Percentiles rank a stretch among this genome's conserved stretches.
phyloP scores from a whole-genome alignment of 2,888 invertebrate genomes.

The Crocallis elinguaria region DNA sequence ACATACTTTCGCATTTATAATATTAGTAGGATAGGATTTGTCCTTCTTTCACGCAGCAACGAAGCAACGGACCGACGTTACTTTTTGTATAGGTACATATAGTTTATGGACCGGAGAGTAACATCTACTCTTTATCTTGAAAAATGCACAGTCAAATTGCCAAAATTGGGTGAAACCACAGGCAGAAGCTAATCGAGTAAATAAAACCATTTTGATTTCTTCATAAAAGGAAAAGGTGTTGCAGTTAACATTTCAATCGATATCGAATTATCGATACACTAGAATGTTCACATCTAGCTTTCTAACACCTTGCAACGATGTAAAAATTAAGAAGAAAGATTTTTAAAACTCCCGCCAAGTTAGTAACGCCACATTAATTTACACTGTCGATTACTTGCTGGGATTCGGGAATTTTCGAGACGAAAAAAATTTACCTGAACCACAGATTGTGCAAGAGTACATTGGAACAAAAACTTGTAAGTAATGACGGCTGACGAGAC shows the following conservation, averaged over 20 bases:
- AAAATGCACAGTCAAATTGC: no score
- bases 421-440: constrained; percentile 50
- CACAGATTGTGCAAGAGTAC: constrained; percentile 14
- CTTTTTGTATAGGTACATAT: no score
- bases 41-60: no score
- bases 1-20: no score
- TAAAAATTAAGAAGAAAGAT: constrained; percentile 82
- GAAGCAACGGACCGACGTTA: no score
- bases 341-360: constrained; percentile 73
- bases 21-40: no score
- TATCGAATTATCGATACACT: constrained; percentile 37
- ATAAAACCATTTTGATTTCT: no score
- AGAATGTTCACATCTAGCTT: constrained; percentile 42
- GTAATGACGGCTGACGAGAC: constrained; percentile 33
- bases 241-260: background rate
- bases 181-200: no score
- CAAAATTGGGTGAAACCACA: no score
- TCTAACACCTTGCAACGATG: constrained; percentile 79
- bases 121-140: no score
- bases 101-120: no score
- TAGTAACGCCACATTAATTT: constrained; percentile 83
- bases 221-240: no score
- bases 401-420: constrained; percentile 47
- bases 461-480: constrained; percentile 19
- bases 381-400: constrained; percentile 72